phyloP scores from a whole-genome alignment of 1,140 invertebrate species.

The Heliconius himera region DNA sequence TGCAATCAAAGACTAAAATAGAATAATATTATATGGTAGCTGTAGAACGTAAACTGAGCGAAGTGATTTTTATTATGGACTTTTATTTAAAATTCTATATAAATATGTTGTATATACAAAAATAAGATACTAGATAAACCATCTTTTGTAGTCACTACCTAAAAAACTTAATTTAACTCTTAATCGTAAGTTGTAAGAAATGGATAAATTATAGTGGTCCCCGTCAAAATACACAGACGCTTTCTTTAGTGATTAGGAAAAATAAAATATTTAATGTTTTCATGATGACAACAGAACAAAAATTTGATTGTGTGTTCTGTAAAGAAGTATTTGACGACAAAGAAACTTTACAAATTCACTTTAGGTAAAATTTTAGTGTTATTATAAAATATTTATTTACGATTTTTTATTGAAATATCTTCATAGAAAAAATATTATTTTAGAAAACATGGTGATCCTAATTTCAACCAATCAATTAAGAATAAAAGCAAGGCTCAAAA shows the following conservation, averaged over 20 bases:
- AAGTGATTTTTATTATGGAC: background rate
- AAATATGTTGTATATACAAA: background rate
- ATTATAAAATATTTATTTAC: background rate
- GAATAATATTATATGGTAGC: background rate
- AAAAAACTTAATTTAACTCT: background rate
- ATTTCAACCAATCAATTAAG: constrained; percentile 57
- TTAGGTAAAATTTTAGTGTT: constrained; percentile 55
- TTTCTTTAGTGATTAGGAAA: constrained; percentile 12
- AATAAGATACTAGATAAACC: background rate
- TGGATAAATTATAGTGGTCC: constrained; percentile 12
- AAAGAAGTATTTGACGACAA: constrained; percentile 68
- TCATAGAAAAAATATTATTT: constrained; percentile 13
- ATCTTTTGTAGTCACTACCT: background rate
- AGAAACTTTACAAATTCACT: constrained; percentile 73
- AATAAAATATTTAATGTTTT: constrained; percentile 29
- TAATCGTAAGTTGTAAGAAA: background rate
- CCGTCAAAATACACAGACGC: constrained; percentile 22
- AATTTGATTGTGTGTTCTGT: constrained; percentile 75
- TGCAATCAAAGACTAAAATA: background rate
- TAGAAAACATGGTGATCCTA: constrained; percentile 74
- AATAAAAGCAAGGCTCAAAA: constrained; percentile 49
- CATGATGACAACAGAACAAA: constrained; percentile 57
- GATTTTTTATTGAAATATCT: background rate
- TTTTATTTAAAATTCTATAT: background rate
- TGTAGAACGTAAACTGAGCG: background rate